Evolutionary conservation across 2,113 vertebrate species (phyloP), one percentile per base, ranked within the genome.

Genomic region (Butorides virescens): DNA sequence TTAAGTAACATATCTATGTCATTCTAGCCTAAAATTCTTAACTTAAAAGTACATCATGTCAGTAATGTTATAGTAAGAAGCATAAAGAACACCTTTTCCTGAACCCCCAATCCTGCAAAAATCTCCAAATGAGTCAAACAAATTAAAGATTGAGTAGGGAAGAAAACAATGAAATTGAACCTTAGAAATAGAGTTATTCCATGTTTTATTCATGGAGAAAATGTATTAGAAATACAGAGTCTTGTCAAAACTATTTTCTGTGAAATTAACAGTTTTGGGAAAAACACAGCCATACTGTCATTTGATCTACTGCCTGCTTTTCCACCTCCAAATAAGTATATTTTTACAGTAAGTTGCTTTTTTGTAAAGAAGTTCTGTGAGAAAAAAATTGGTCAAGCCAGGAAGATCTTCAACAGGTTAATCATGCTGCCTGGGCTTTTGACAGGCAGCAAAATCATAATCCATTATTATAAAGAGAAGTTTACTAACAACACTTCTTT

Each of bases 241-340:
- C 29, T 67, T 86, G 79, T 84, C 92, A 78, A 86, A 96, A 91
- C 55, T 63, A 56, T 74, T 95, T 96, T 77, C 63, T 81, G 47
- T 71, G 32, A 94, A 94, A 95, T 86, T 90, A 95, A 79, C 55
- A 80, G 32, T 36, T 93, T 71, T 2, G 30, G 34, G 13, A 4
- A 94, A 13, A 86, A 34, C 37, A 86, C 14, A 80, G 26, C 20
- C 80, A 67, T 68, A n/a, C 52, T 78, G 90, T 62, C 20, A 44
- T 92, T 93, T 91, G 68, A 82, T 88, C 85, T 88, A 39, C 37
- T 80, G 39, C 29, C 37, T 71, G 32, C 42, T 88, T 93, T 90
- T 84, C 67, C 49, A 44, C 47, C 13, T 67, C 27, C 23, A 84
- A 77, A 20, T 37, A 80, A 59, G 13, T 61, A 18, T 16, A 36